phyloP scores from a whole-genome alignment of 2,888 invertebrate species.

The Drosophila ochracea region DNA sequence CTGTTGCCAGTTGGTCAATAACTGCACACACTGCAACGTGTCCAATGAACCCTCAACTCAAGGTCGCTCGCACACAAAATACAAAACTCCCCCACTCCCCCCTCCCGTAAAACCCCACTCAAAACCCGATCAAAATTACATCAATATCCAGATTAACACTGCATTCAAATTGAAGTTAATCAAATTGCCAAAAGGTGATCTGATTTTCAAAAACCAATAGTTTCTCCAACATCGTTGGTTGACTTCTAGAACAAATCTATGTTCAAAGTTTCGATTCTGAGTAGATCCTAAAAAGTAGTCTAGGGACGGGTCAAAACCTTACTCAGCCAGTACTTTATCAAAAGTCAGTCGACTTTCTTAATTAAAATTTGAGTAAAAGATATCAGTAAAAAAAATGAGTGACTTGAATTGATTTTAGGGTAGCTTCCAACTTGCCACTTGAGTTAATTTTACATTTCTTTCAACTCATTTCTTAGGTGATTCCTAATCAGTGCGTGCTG shows the following conservation, averaged over 20 bases:
- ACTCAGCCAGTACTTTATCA: background rate
- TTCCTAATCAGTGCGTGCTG: background rate
- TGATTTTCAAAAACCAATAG: background rate
- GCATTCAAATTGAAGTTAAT: too few relatives aligned
- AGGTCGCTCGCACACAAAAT: constrained; percentile 18
- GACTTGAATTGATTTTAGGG: background rate
- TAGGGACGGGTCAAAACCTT: background rate
- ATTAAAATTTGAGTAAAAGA: too few relatives aligned
- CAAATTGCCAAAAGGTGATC: background rate
- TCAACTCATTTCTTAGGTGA: background rate
- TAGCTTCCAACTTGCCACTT: background rate
- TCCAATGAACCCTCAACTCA: constrained; percentile 42
- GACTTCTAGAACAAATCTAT: background rate
- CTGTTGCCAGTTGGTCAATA: constrained; percentile 44
- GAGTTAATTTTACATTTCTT: background rate
- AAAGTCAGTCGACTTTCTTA: background rate
- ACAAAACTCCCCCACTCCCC: background rate
- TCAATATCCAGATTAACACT: background rate
- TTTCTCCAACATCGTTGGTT: background rate
- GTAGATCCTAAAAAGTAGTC: background rate
- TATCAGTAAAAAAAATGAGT: background rate
- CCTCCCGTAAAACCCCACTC: background rate
- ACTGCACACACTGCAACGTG: constrained; percentile 47
- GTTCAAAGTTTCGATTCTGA: background rate
- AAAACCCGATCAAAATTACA: background rate